A percentile compares a stretch with the other conserved stretches of the same genome.
These are phyloP conservation scores for Limnephilus auricula DNA, from an alignment of 2,888 invertebrate species.

Conservation along the genomic window DNA sequence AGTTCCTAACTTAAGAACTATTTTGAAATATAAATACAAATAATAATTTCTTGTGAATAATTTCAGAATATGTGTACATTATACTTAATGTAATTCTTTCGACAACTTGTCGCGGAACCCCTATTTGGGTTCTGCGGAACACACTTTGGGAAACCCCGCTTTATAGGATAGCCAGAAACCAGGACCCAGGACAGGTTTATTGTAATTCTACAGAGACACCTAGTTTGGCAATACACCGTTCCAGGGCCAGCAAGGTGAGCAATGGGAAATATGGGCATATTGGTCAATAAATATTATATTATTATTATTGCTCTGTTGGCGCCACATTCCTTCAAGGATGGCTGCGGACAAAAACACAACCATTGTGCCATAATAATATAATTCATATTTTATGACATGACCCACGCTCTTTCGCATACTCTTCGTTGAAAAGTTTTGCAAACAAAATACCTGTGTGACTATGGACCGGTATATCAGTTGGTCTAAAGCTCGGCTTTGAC, in stretches of 20 bases:
- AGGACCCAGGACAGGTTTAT: not conserved
- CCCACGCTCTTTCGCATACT: not conserved
- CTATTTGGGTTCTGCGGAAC: too few species aligned
- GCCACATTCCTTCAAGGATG: not conserved
- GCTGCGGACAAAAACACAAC: not conserved
- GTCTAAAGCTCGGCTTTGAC: too few species aligned
- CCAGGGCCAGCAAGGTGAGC: not conserved
- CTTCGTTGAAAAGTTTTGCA: not conserved
- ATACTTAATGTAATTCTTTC: too few species aligned
- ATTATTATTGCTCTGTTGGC: not conserved
- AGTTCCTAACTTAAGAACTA: too few species aligned
- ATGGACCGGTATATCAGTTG: not conserved
- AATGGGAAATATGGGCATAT: not conserved
- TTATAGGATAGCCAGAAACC: not conserved
- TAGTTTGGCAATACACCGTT: not conserved
- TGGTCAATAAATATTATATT: not conserved
- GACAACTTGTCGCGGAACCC: too few species aligned
- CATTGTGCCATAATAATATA: not conserved
- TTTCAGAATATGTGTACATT: too few species aligned
- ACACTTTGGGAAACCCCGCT: too few species aligned
- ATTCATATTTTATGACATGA: not conserved
- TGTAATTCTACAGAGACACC: not conserved
- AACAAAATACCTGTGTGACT: not conserved
- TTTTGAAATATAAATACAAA: too few species aligned
- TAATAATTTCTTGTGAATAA: too few species aligned